Evolutionary conservation across 2,113 vertebrate genomes (phyloP).

Genomic region (Cinclus cinclus): DNA sequence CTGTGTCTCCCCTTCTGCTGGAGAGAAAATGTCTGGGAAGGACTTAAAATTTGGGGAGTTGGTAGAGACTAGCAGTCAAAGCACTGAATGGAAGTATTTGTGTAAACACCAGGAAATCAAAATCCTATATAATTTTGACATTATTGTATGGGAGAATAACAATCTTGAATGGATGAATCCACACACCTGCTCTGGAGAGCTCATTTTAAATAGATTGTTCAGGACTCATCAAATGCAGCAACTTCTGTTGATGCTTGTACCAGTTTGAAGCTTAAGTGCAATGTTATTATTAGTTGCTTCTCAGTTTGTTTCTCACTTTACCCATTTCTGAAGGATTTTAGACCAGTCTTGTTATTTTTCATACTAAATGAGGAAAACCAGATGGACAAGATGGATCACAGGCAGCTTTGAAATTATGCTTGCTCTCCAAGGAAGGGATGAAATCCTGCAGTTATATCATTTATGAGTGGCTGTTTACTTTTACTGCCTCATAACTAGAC

Average conservation of each 20-base stretch:
- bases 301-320: not conserved
- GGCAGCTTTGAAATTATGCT: not conserved
- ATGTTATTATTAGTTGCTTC: not conserved
- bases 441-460: not conserved
- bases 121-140: not conserved
- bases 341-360: not conserved
- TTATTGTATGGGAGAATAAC: not conserved
- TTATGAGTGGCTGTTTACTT: conserved; percentile 2
- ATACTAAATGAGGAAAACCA: not conserved
- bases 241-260: not conserved
- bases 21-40: not conserved
- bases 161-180: not conserved
- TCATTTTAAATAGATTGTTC: not conserved
- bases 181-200: not conserved
- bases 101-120: not conserved
- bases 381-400: not conserved
- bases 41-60: not conserved
- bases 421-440: not conserved
- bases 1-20: not conserved
- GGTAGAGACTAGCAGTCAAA: not conserved
- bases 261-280: not conserved
- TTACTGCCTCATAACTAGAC: conserved; percentile 1
- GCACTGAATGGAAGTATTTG: not conserved
- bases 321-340: not conserved
- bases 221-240: not conserved